A percentile compares a stretch with the other conserved stretches of the same genome.
These are phyloP conservation scores for Chironomus riparius DNA, from an alignment of 2,888 invertebrate species.

Conservation along the genomic window DNA sequence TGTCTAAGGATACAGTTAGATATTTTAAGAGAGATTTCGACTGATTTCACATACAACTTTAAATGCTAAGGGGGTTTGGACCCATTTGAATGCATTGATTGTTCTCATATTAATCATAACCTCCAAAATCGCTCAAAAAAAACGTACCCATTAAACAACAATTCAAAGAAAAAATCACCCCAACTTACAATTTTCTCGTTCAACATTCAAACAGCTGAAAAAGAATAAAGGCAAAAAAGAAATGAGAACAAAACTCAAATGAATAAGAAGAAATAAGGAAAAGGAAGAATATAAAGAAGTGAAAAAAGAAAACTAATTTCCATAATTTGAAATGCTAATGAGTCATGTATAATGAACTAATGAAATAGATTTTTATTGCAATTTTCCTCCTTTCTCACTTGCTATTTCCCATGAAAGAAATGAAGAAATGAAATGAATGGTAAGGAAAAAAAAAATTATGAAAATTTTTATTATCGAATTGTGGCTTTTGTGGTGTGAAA, in stretches of 20 bases:
- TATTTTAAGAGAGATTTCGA: too few relatives aligned
- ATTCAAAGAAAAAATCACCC: not conserved
- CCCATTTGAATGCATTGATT: too few relatives aligned
- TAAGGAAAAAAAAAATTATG: not conserved
- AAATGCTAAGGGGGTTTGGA: too few relatives aligned
- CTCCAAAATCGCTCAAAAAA: too few relatives aligned
- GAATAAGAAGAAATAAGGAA: too few relatives aligned
- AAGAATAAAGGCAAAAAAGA: too few relatives aligned
- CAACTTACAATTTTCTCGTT: not conserved
- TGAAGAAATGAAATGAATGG: not conserved
- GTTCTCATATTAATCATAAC: too few relatives aligned
- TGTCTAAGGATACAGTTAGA: too few relatives aligned
- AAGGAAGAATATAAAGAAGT: too few relatives aligned
- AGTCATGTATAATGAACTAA: slow-evolving; percentile 21
- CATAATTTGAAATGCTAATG: slow-evolving; percentile 20
- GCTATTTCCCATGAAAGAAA: not conserved
- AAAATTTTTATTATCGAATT: not conserved
- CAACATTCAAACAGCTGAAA: not conserved
- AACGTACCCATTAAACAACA: too few relatives aligned
- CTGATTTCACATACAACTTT: too few relatives aligned
- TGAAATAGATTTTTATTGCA: slow-evolving; percentile 16
- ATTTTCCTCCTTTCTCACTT: not conserved
- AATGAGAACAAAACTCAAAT: too few relatives aligned
- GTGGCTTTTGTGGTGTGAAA: not conserved
- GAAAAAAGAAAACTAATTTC: slow-evolving; percentile 8